Base-by-base conservation (phyloP, 2,797 vertebrate genomes). In the Eulemur mongoz region DNA sequence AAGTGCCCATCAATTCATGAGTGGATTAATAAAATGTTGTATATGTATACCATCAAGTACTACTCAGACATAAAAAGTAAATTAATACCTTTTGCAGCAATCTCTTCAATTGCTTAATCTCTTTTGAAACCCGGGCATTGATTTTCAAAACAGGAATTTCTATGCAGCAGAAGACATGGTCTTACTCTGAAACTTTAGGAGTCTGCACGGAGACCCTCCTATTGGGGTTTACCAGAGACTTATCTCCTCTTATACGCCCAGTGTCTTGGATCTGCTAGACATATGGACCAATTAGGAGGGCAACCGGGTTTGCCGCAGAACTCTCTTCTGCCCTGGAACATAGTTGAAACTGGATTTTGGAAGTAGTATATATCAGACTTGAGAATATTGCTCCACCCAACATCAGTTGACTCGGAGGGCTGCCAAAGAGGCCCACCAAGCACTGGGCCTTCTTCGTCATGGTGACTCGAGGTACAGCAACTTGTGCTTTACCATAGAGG, bases 221-320 rank as follows among this genome's bases (percentile, higher is more conserved):
- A 12, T 3, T 54, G 57, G 52, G 9, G 1, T 25, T 27, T 59
- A 9, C 40, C 6, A 11, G 57, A 52, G 40, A 50, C 30, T 23
- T 52, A 4, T 5, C n/a, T 35, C 2, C 15, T 23, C 2, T n/a
- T n/a, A 61, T 6, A 3, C 1, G 0, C 40, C 15, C n/a, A 27
- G 67, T 14, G 25, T 35, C 72, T n/a, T 3, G 4, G 14, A 4
- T 92, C 22, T 76, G 45, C 69, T 0, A 0, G 59, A 43, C 12
- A 13, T 0, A 12, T 30, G 38, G 76, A n/a, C n/a, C 30, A 52
- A 9, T 18, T 40, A 17, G 20, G 52, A 32, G 48, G 38, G 25
- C 40, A 30, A 4, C 2, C 14, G 27, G 5, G 1, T n/a, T 52
- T 52, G 40, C 40, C 25, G 5, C 54, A 59, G 57, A 69, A 27